A percentile compares a stretch with the other conserved stretches of the same genome.
Evolutionary conservation across 2,888 invertebrate species (phyloP).

Genomic region (Carpatolechia fugitivella): DNA sequence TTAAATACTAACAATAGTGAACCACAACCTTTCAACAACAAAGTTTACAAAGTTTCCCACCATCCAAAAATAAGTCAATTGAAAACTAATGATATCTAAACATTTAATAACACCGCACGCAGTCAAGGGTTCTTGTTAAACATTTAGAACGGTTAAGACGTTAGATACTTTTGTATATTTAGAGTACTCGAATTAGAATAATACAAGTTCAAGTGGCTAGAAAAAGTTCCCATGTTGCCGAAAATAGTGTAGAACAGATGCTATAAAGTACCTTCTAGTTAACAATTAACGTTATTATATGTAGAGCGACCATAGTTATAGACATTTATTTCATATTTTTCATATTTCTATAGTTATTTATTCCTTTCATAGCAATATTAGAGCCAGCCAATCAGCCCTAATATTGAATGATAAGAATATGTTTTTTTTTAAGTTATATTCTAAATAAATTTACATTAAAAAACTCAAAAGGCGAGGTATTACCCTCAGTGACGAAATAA

Average conservation of each 20-base stretch:
- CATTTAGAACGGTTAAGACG: slow-evolving; percentile 36
- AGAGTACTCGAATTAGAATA: slow-evolving; percentile 32
- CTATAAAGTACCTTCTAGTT: not conserved
- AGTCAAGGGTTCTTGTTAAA: slow-evolving; percentile 35
- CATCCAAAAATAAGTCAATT: slow-evolving; percentile 42
- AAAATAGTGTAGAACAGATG: slow-evolving; percentile 35
- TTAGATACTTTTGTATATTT: slow-evolving; percentile 23
- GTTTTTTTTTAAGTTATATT: too few relatives aligned
- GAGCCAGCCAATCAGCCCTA: too few relatives aligned
- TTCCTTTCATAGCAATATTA: too few relatives aligned
- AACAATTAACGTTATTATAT: too few relatives aligned
- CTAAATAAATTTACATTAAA: too few relatives aligned
- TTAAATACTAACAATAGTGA: not conserved
- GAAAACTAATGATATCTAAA: slow-evolving; percentile 28
- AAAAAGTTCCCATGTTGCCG: slow-evolving; percentile 46
- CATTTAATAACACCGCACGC: slow-evolving; percentile 33
- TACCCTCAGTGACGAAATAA: too few relatives aligned
- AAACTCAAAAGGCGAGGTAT: too few relatives aligned
- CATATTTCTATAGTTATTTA: too few relatives aligned
- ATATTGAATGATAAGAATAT: too few relatives aligned
- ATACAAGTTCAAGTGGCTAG: slow-evolving; percentile 38
- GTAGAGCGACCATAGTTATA: too few relatives aligned
- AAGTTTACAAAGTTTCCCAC: slow-evolving; percentile 39
- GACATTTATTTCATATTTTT: too few relatives aligned
- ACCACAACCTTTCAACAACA: too few relatives aligned